A percentile compares a stretch with the other conserved stretches of the same genome.
Conservation (phyloP, 2,888 invertebrate species). For the Trichopria drosophilae region DNA sequence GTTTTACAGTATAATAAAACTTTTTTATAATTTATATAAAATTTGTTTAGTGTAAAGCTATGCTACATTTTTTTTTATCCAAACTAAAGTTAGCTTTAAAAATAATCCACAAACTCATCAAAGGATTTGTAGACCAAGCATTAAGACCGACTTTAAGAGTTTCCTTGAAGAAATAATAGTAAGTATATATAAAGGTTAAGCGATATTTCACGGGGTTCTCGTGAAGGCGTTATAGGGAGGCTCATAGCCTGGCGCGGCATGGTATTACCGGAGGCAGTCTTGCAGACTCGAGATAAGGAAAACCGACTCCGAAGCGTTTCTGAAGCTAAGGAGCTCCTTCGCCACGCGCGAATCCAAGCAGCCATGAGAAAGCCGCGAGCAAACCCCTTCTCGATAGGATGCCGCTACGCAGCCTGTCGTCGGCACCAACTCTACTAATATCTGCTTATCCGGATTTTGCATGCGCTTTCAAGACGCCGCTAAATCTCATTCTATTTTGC, state of each 20-base stretch:
- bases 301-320: slow-evolving; percentile 42
- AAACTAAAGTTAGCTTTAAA: too few species aligned
- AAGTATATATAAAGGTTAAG: too few species aligned
- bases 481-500: slow-evolving; percentile 34
- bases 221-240: slow-evolving; percentile 40
- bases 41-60: too few species aligned
- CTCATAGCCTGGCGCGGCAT: slow-evolving; percentile 35
- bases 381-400: slow-evolving; percentile 42
- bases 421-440: slow-evolving; percentile 49
- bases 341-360: slow-evolving; percentile 3
- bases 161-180: too few species aligned
- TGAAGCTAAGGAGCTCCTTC: slow-evolving; percentile 44
- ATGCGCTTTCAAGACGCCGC: slow-evolving; percentile 41
- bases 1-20: too few species aligned
- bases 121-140: too few species aligned
- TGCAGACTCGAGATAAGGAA: slow-evolving; percentile 57
- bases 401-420: slow-evolving; percentile 27
- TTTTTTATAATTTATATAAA: too few species aligned
- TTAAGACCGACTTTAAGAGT: too few species aligned
- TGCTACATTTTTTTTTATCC: too few species aligned
- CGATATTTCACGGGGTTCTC: slow-evolving; percentile 57
- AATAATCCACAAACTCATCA: too few species aligned
- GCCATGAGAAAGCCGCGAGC: slow-evolving; percentile 45
- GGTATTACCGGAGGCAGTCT: slow-evolving; percentile 57
- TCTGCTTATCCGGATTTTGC: slow-evolving; percentile 53